Conservation (phyloP, 2,113 vertebrate genomes). For the Oryzias javanicus region DNA sequence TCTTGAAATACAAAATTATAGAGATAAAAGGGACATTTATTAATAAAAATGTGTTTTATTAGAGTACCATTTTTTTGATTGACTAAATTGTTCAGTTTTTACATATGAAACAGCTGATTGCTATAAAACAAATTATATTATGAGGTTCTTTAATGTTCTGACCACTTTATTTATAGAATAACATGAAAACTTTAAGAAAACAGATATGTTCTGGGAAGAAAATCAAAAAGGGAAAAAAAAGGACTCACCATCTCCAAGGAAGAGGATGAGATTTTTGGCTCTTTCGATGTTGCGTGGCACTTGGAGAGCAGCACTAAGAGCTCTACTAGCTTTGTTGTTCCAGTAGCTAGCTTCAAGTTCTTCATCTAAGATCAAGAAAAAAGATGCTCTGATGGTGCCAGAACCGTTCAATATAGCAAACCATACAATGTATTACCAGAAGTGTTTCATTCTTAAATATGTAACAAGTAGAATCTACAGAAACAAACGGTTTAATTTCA, state of each 20-base stretch:
- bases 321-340: constrained; percentile 70
- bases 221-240: background rate
- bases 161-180: too few relatives aligned
- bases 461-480: too few relatives aligned
- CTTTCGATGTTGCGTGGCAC: constrained; percentile 54
- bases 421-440: too few relatives aligned
- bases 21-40: too few relatives aligned
- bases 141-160: too few relatives aligned
- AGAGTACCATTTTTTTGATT: background rate
- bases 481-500: too few relatives aligned
- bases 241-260: constrained; percentile 81
- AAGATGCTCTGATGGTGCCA: background rate
- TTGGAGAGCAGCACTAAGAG: constrained; percentile 65
- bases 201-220: background rate
- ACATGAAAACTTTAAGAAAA: too few relatives aligned
- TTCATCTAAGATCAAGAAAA: constrained; percentile 44
- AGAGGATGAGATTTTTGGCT: constrained; percentile 80
- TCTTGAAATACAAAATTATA: background rate
- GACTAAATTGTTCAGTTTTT: too few relatives aligned
- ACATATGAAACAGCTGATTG: too few relatives aligned
- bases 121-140: too few relatives aligned
- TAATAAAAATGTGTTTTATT: background rate
- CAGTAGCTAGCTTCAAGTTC: constrained; percentile 75
- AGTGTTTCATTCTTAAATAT: too few relatives aligned
- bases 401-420: background rate